Conservation (phyloP, 2,888 invertebrate genomes). For the Alloscopus bannaensis region DNA sequence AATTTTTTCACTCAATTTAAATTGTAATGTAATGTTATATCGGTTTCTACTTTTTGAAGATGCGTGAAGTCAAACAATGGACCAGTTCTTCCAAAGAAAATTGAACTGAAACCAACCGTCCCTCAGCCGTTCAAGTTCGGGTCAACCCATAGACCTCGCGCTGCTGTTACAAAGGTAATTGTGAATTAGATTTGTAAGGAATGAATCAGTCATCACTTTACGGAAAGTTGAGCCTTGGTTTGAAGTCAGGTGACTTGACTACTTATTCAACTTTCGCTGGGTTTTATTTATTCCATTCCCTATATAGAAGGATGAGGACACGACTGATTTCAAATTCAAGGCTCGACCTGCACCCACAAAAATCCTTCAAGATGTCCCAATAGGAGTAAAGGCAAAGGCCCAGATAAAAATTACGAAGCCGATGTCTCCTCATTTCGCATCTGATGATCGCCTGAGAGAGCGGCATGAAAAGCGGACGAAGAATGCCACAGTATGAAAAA, state of each 20-base stretch:
- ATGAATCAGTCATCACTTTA: background rate
- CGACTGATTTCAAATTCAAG: slow-evolving; percentile 64
- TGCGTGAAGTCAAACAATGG: background rate
- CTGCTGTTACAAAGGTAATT: slow-evolving; percentile 47
- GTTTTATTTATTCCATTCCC: slow-evolving; percentile 47
- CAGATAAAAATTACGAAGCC: slow-evolving; percentile 66
- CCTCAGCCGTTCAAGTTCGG: slow-evolving; percentile 80
- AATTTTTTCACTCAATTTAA: too few relatives aligned
- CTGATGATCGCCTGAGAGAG: slow-evolving; percentile 67
- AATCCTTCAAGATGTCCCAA: slow-evolving; percentile 37
- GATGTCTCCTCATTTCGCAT: slow-evolving; percentile 68
- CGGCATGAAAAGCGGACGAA: slow-evolving; percentile 56
- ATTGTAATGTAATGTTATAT: too few relatives aligned
- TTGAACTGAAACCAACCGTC: slow-evolving; percentile 78
- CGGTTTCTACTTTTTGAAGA: slow-evolving; percentile 9
- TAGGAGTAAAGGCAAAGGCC: slow-evolving; percentile 8
- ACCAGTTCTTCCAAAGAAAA: slow-evolving; percentile 59
- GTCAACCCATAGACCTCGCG: background rate
- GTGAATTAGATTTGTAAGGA: slow-evolving; percentile 49
- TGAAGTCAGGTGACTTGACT: too few relatives aligned
- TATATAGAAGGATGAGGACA: slow-evolving; percentile 62
- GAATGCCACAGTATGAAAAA: slow-evolving; percentile 20
- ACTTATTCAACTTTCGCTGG: background rate
- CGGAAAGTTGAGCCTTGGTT: too few relatives aligned
- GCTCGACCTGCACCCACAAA: slow-evolving; percentile 70